Conservation (phyloP, 2,797 vertebrate genomes). For the Intellagama lesueurii region DNA sequence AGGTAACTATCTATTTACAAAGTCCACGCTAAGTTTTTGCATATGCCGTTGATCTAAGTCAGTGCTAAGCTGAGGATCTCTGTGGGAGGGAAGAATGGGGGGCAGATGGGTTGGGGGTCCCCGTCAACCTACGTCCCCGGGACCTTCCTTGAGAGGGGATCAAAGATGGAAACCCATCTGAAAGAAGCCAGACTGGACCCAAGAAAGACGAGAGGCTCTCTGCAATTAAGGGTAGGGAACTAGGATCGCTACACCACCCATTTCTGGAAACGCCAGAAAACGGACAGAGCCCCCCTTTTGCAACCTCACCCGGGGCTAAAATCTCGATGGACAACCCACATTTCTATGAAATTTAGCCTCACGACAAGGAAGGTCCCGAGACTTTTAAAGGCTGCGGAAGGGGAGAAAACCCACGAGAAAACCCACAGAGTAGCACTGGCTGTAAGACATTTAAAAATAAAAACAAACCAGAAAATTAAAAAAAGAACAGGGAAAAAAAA, state of each 20-base stretch:
- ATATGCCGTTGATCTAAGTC: constrained; percentile 43
- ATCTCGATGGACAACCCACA: too few relatives aligned
- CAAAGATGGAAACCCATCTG: too few relatives aligned
- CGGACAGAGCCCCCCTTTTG: too few relatives aligned
- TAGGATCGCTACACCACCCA: too few relatives aligned
- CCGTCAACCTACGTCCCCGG: neutral
- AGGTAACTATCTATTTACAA: constrained; percentile 49
- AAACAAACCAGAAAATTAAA: neutral
- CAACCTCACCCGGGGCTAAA: too few relatives aligned
- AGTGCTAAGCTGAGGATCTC: constrained; percentile 38
- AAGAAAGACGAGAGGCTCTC: neutral
- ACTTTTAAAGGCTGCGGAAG: neutral
- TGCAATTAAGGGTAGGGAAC: too few relatives aligned
- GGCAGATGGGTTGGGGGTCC: neutral
- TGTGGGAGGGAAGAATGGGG: neutral
- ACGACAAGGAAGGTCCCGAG: neutral
- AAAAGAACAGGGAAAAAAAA: neutral
- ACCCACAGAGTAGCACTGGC: constrained; percentile 43
- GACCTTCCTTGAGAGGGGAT: neutral
- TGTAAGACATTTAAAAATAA: constrained; percentile 33
- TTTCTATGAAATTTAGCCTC: too few relatives aligned
- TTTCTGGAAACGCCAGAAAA: too few relatives aligned
- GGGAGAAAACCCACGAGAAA: constrained; percentile 5
- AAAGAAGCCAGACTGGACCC: neutral
- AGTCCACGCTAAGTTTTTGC: constrained; percentile 49